Percentiles rank a stretch among this genome's conserved stretches.
phyloP scores from a whole-genome alignment of 2,113 vertebrate genomes.

The Ageneiosus marmoratus region DNA sequence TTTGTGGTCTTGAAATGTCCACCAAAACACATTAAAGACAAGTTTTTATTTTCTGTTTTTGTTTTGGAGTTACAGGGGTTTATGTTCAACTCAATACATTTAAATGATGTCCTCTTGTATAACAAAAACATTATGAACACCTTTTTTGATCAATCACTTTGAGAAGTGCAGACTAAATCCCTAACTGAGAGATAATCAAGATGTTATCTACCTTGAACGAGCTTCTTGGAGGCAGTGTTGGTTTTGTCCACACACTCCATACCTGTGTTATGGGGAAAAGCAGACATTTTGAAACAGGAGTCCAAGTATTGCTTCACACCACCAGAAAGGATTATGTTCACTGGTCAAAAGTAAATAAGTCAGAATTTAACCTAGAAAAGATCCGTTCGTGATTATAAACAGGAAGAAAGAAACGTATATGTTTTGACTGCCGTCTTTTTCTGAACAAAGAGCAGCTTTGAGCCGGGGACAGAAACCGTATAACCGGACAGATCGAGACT shows the following conservation, averaged over 20 bases:
- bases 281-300: not conserved
- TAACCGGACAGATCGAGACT: not conserved
- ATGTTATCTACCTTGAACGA: constrained; percentile 84
- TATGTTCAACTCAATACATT: not conserved
- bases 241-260: constrained; percentile 84
- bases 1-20: not conserved
- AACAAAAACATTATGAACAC: not conserved
- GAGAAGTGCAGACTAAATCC: not conserved
- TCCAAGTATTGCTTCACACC: not conserved
- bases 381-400: not conserved
- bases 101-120: not conserved
- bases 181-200: not conserved
- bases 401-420: not conserved
- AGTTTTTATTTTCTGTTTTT: not conserved
- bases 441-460: constrained; percentile 7
- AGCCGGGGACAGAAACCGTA: not conserved
- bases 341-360: not conserved
- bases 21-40: not conserved
- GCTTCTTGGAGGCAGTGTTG: constrained; percentile 78
- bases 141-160: not conserved
- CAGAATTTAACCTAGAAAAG: not conserved
- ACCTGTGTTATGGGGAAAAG: constrained; percentile 64
- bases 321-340: not conserved
- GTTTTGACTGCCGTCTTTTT: not conserved
- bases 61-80: not conserved